Conservation (phyloP, 2,888 invertebrate species). For the Drosophila mimetica region DNA sequence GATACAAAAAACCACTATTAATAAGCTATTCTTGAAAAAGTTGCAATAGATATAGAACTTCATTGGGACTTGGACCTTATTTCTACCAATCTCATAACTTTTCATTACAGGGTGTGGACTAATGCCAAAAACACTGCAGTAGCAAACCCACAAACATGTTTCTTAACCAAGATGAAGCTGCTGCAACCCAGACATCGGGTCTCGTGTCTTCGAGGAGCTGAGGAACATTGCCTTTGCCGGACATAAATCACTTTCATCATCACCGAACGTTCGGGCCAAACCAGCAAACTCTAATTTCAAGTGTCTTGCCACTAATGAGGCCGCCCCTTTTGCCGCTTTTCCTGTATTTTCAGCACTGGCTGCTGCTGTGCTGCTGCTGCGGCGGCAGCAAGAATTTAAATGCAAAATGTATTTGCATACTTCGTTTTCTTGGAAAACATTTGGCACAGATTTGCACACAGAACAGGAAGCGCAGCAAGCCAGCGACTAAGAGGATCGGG, state of each 20-base stretch:
- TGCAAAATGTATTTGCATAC: constrained; percentile 50
- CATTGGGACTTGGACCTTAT: too few relatives aligned
- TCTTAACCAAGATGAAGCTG: constrained; percentile 12
- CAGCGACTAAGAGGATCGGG: constrained; percentile 31
- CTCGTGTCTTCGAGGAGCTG: constrained; percentile 43
- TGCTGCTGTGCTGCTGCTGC: constrained; percentile 9
- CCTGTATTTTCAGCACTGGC: constrained; percentile 13
- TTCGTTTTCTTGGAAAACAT: constrained; percentile 50
- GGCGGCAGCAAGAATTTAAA: constrained; percentile 36
- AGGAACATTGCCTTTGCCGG: constrained; percentile 31
- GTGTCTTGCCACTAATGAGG: constrained; percentile 48
- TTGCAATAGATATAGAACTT: too few relatives aligned
- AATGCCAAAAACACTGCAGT: neutral
- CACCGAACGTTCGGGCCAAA: constrained; percentile 21
- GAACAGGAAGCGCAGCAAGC: constrained; percentile 62
- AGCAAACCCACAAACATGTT: constrained; percentile 25
- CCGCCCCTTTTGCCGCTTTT: constrained; percentile 36
- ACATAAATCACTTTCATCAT: constrained; percentile 78
- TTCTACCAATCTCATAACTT: neutral
- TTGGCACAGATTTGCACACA: constrained; percentile 68
- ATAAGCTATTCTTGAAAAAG: too few relatives aligned
- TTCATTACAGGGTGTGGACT: neutral
- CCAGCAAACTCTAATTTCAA: constrained; percentile 46
- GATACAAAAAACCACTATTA: too few relatives aligned
- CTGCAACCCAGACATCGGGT: constrained; percentile 32